These are phyloP conservation scores for Chionodraco myersi DNA, from an alignment of 2,113 vertebrate species.

Conservation along the genomic window DNA sequence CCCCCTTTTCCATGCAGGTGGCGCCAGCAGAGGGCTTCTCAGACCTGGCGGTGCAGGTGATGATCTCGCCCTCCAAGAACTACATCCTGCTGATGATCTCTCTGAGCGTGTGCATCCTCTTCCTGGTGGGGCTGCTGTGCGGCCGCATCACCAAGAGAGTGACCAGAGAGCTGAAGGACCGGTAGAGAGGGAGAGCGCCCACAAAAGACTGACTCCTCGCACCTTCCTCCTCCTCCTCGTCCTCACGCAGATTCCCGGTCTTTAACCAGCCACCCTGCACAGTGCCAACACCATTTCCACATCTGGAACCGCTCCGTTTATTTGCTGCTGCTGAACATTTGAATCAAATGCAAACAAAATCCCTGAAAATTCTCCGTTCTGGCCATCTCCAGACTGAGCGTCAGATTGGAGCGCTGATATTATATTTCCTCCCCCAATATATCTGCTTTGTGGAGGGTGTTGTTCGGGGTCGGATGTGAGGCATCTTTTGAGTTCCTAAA, in stretches of 20 bases:
- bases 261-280: slow-evolving; percentile 55
- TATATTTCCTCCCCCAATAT: too few relatives aligned
- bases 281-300: slow-evolving; percentile 57
- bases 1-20: slow-evolving; percentile 89
- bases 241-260: slow-evolving; percentile 32
- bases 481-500: slow-evolving; percentile 32
- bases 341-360: slow-evolving; percentile 15
- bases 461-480: not conserved
- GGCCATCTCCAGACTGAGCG: slow-evolving; percentile 12
- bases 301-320: slow-evolving; percentile 31
- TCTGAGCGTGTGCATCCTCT: slow-evolving; percentile 92
- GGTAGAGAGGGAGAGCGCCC: slow-evolving; percentile 89
- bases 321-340: slow-evolving; percentile 25
- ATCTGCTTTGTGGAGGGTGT: slow-evolving; percentile 12
- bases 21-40: slow-evolving; percentile 97
- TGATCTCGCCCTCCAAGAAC: slow-evolving; percentile 96
- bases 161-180: slow-evolving; percentile 96
- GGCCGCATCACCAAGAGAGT: slow-evolving; percentile 97
- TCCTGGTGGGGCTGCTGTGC: slow-evolving; percentile 95
- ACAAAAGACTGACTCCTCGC: slow-evolving; percentile 28
- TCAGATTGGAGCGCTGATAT: not conserved
- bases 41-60: slow-evolving; percentile 95
- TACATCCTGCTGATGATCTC: slow-evolving; percentile 93
- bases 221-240: not conserved
- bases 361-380: slow-evolving; percentile 4